A percentile compares a stretch with the other conserved stretches of the same genome.
Evolutionary conservation across 2,888 invertebrate species (phyloP).

Genomic region (Hyposoter dolosus): DNA sequence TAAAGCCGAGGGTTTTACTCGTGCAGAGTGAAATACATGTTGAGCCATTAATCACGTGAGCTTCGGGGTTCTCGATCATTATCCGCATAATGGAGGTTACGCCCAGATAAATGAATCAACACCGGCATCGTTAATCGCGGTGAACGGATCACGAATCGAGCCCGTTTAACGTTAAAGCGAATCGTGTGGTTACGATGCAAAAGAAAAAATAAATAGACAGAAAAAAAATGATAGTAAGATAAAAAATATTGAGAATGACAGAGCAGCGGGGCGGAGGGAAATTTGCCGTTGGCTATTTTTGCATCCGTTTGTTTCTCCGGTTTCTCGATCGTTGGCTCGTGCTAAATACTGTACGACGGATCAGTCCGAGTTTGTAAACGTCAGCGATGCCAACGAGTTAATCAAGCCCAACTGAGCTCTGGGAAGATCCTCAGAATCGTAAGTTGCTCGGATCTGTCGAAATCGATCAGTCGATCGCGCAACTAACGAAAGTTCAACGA

Average conservation of each 20-base stretch:
- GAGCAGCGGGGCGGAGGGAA: neutral
- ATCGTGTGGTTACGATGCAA: neutral
- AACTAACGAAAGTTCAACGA: neutral
- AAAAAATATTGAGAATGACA: neutral
- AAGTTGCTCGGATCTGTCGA: neutral
- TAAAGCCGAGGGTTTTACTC: neutral
- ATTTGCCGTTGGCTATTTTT: neutral
- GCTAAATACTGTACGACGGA: neutral
- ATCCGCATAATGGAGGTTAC: conserved; percentile 59
- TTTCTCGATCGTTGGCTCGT: neutral
- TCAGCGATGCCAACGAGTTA: neutral
- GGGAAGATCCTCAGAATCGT: too few species aligned
- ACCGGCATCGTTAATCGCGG: conserved; percentile 54
- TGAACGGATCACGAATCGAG: conserved; percentile 63
- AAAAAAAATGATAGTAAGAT: neutral
- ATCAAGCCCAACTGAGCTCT: neutral
- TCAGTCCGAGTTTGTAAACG: neutral
- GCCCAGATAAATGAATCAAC: conserved; percentile 56
- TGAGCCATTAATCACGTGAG: conserved; percentile 37
- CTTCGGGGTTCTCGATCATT: conserved; percentile 50
- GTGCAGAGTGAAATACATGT: neutral
- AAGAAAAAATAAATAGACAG: neutral
- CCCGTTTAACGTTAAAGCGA: conserved; percentile 31
- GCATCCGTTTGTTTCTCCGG: conserved; percentile 6
- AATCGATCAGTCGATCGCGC: neutral